These are phyloP conservation scores for Paramacrobiotus metropolitanus DNA, from an alignment of 1,140 invertebrate species.

Conservation along the genomic window DNA sequence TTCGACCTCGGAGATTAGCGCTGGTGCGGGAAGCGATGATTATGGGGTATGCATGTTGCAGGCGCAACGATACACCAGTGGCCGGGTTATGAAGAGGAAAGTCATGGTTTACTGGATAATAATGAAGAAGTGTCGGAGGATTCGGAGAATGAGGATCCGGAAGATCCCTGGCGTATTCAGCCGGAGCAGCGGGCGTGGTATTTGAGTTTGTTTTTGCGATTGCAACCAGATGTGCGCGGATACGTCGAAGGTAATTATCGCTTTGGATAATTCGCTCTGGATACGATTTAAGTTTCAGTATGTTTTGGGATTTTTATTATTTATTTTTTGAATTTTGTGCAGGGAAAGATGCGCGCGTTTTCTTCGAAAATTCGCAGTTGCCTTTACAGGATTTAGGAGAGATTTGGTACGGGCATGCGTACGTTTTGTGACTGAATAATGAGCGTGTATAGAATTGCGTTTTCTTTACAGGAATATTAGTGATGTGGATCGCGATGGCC, in stretches of 20 bases:
- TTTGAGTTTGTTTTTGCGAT: neutral
- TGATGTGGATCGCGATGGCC: neutral
- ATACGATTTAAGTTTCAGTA: neutral
- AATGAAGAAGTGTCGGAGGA: neutral
- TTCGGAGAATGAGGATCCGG: constrained; percentile 1
- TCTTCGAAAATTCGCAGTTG: constrained; percentile 3
- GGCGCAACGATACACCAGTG: constrained; percentile 2
- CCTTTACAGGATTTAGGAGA: neutral
- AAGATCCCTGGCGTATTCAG: neutral
- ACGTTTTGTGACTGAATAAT: too few relatives aligned
- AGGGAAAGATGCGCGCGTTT: constrained; percentile 2
- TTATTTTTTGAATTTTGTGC: neutral
- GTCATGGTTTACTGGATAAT: neutral
- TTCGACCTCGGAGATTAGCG: too few relatives aligned
- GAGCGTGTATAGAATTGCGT: neutral
- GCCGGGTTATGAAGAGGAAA: constrained; percentile 3
- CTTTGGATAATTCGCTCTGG: neutral
- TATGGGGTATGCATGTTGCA: too few relatives aligned
- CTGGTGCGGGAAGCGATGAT: too few relatives aligned
- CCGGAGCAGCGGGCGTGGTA: neutral
- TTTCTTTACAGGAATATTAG: neutral
- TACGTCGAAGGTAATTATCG: neutral
- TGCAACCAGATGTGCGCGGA: neutral
- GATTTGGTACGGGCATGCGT: too few relatives aligned
- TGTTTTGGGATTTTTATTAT: too few relatives aligned